These are phyloP conservation scores for Peromyscus maniculatus DNA, from an alignment of 2,113 vertebrate genomes.

Conservation along the genomic window DNA sequence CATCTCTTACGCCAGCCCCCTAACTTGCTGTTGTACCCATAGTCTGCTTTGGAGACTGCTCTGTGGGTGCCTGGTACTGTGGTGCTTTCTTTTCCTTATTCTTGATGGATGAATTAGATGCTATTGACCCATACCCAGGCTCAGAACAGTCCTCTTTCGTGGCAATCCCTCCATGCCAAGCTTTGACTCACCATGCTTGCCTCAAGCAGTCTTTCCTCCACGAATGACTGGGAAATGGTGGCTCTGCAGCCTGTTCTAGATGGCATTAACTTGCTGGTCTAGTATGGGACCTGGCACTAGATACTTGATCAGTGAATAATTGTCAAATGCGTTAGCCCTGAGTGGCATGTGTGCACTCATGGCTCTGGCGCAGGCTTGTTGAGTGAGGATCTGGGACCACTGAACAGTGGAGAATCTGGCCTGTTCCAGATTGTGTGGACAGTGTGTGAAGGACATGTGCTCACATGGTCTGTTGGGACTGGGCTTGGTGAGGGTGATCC, in stretches of 20 bases:
- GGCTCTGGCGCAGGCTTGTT: neutral
- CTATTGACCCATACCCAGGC: neutral
- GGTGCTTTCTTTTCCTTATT: neutral
- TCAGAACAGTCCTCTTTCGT: neutral
- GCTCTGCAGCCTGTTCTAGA: neutral
- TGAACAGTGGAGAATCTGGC: neutral
- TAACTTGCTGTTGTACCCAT: accelerated
- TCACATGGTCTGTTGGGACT: neutral
- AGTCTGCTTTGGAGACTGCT: neutral
- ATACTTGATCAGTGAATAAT: neutral
- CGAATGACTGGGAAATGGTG: neutral
- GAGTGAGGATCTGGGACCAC: neutral
- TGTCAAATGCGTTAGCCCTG: neutral
- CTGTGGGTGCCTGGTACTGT: neutral
- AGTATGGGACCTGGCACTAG: no score
- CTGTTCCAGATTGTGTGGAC: neutral
- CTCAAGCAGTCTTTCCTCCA: neutral
- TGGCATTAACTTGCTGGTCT: neutral
- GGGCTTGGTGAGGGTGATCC: neutral
- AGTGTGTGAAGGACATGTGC: neutral
- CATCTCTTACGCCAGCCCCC: neutral
- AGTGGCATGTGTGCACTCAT: neutral
- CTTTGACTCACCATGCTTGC: neutral
- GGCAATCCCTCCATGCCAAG: neutral
- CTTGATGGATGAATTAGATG: neutral